Base-by-base conservation (phyloP, 2,113 vertebrate genomes). In the Rousettus leschenaultii region DNA sequence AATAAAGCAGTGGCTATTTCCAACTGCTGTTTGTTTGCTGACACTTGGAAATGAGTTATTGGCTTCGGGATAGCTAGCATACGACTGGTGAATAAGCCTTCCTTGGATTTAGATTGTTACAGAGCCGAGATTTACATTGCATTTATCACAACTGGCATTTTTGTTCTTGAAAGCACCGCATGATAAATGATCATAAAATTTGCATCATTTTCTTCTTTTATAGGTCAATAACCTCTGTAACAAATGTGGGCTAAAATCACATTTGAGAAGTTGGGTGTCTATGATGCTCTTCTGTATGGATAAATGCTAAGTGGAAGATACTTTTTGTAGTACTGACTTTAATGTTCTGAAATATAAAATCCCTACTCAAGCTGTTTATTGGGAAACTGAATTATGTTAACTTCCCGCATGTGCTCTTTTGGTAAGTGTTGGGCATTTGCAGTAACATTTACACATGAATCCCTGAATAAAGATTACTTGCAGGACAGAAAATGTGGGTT, bases 201-300 rank as follows among this genome's bases (percentile, higher is more conserved):
- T 35, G 35, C 59, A 51, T 77, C n/a, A 57, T 94, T 94, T 95
- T 96, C 71, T 94, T 95, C 77, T 86, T 97, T 89, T 35, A 70
- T 45, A 59, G 95, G 71, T 94, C 87, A 92, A 43, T 92, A 75
- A 80, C 74, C 75, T 14, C 28, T 11, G 35, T 88, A 74, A 85
- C 66, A 94, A 95, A 77, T 78, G n/a, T 88, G 24, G 35, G 51
- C 53, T 87, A 33, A 86, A 74, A 59, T 86, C 74, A 68, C 43
- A 70, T 51, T 71, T 83, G 73, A 66, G 33, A 83, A 84, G 33
- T 26, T 3, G 14, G 24, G 68, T 70, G 51, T 9, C 26, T 75
- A 33, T 78, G 68, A 77, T 59, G 53, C 28, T 82, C 40, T 78
- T 86, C 45, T 88, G 79, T 79, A 38, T 22, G 61, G 43, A 35